A percentile compares a stretch with the other conserved stretches of the same genome.
These are phyloP conservation scores for Pseudopipra pipra DNA, from an alignment of 2,113 vertebrate species.

Conservation along the genomic window DNA sequence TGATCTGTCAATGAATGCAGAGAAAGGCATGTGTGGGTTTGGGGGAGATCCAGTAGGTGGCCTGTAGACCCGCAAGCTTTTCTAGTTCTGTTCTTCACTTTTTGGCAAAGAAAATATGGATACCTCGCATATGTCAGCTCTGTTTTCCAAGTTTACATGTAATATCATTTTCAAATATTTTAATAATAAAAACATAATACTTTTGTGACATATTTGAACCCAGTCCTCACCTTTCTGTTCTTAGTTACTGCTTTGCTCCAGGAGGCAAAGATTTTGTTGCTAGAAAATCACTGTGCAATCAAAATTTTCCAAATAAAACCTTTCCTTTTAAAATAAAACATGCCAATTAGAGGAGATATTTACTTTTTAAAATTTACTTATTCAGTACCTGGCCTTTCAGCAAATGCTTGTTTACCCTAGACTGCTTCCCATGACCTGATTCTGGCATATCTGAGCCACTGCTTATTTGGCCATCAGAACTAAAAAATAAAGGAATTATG, in stretches of 20 bases:
- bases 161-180: not conserved
- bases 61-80: not conserved
- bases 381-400: not conserved
- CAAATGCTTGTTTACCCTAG: not conserved
- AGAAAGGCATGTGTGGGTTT: not conserved
- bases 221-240: not conserved
- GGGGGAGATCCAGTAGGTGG: not conserved
- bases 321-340: not conserved
- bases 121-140: not conserved
- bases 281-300: not conserved
- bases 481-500: not conserved
- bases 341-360: not conserved
- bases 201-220: not conserved
- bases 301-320: not conserved
- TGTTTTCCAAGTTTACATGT: not conserved
- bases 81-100: not conserved
- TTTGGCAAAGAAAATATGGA: not conserved
- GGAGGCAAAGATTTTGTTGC: not conserved
- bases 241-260: not conserved
- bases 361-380: not conserved
- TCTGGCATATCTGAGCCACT: not conserved
- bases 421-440: not conserved
- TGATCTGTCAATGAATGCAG: not conserved
- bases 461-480: not conserved
- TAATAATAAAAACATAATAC: not conserved